phyloP scores from a whole-genome alignment of 2,888 invertebrate species.

The Diplazon laetatorius region DNA sequence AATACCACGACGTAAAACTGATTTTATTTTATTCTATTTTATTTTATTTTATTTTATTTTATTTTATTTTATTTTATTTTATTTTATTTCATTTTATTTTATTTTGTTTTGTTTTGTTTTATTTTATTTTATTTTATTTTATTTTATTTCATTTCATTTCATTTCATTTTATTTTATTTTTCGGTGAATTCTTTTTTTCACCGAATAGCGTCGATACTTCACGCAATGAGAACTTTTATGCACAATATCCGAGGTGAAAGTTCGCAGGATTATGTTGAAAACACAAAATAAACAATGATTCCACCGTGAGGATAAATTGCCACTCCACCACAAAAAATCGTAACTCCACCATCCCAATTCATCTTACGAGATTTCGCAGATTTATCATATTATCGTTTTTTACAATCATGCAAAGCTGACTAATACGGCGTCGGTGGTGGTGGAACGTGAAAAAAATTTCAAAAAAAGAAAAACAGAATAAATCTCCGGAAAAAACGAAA shows the following conservation, averaged over 20 bases:
- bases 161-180: conserved; percentile 1
- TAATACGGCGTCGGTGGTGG: conserved; percentile 43
- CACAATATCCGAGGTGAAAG: conserved; percentile 44
- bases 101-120: too few species aligned
- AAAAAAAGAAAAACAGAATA: conserved; percentile 55
- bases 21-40: too few species aligned
- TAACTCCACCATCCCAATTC: conserved; percentile 31
- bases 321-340: background rate
- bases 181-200: conserved; percentile 21
- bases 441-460: too few species aligned
- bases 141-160: too few species aligned
- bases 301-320: too few species aligned
- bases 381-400: conserved; percentile 33
- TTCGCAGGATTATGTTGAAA: conserved; percentile 45
- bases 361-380: conserved; percentile 30
- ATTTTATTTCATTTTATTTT: too few species aligned
- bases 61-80: too few species aligned
- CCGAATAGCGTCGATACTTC: conserved; percentile 42
- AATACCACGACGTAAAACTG: too few species aligned
- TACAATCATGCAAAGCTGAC: conserved; percentile 20
- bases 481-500: conserved; percentile 38
- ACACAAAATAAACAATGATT: too few species aligned
- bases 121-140: too few species aligned
- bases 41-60: too few species aligned
- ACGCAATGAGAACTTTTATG: conserved; percentile 14